A percentile compares a stretch with the other conserved stretches of the same genome.
Conservation (phyloP, 1,140 invertebrate species). For the Pentalonia nigronervosa region DNA sequence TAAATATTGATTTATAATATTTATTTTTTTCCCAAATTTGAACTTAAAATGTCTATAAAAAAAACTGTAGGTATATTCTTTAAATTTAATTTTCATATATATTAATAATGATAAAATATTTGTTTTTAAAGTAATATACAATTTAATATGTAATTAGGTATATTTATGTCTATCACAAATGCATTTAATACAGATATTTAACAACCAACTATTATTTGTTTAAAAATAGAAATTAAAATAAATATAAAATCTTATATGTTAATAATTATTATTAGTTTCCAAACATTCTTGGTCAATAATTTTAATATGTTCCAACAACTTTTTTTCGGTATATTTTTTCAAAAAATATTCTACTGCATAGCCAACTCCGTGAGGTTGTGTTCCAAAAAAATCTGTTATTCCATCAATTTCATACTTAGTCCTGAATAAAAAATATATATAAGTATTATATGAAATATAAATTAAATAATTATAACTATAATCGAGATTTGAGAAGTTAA, state of each 20-base stretch:
- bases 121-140: too few relatives aligned
- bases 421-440: background rate
- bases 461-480: background rate
- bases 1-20: too few relatives aligned
- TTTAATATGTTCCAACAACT: conserved; percentile 45
- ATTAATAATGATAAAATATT: background rate
- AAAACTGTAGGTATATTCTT: too few relatives aligned
- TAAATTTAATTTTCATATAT: background rate
- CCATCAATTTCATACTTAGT: background rate
- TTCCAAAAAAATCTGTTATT: conserved; percentile 53
- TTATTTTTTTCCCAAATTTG: too few relatives aligned
- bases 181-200: background rate
- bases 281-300: conserved; percentile 50
- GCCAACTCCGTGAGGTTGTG: conserved; percentile 37
- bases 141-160: background rate
- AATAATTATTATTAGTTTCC: background rate
- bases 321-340: conserved; percentile 55
- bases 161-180: background rate
- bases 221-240: background rate
- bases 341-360: conserved; percentile 52
- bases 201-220: background rate
- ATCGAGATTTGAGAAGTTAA: too few relatives aligned
- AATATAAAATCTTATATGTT: background rate
- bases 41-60: too few relatives aligned
- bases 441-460: background rate